A percentile compares a stretch with the other conserved stretches of the same genome.
phyloP scores from a whole-genome alignment of 2,113 vertebrate genomes.

The Promerops cafer region DNA sequence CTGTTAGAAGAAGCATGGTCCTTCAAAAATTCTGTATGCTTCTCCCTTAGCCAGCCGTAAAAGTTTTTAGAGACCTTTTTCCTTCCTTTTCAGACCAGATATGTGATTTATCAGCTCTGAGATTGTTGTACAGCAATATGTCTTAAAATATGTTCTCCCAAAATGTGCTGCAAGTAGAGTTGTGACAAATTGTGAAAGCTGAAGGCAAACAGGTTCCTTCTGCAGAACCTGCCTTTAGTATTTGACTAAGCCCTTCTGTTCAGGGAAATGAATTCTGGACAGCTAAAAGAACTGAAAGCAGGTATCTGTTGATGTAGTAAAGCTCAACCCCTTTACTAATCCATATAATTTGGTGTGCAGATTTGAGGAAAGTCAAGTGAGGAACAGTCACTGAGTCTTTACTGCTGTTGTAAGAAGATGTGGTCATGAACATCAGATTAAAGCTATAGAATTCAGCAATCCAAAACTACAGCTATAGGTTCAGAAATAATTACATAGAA shows the following conservation, averaged over 20 bases:
- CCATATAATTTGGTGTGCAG: background rate
- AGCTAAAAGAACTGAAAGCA: background rate
- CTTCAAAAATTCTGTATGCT: background rate
- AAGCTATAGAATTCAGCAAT: background rate
- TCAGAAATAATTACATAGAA: background rate
- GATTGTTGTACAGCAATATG: slow-evolving; percentile 43
- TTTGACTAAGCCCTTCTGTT: slow-evolving; percentile 5
- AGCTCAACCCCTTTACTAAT: background rate
- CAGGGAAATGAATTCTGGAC: background rate
- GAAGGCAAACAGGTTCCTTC: slow-evolving; percentile 22
- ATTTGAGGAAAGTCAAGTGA: background rate
- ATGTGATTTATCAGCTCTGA: slow-evolving; percentile 42
- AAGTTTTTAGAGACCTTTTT: background rate
- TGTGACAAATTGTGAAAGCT: slow-evolving; percentile 37
- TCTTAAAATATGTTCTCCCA: slow-evolving; percentile 55
- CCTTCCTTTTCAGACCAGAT: slow-evolving; percentile 1
- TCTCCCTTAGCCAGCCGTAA: background rate
- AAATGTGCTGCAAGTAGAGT: slow-evolving; percentile 37
- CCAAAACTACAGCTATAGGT: background rate
- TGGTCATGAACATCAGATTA: background rate
- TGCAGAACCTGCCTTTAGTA: background rate
- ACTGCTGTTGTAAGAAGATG: background rate
- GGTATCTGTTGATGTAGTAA: background rate
- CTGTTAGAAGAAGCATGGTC: background rate
- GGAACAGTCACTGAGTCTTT: background rate